A percentile compares a stretch with the other conserved stretches of the same genome.
phyloP scores from a whole-genome alignment of 2,888 invertebrate species.

The Rhodophaea formosa region DNA sequence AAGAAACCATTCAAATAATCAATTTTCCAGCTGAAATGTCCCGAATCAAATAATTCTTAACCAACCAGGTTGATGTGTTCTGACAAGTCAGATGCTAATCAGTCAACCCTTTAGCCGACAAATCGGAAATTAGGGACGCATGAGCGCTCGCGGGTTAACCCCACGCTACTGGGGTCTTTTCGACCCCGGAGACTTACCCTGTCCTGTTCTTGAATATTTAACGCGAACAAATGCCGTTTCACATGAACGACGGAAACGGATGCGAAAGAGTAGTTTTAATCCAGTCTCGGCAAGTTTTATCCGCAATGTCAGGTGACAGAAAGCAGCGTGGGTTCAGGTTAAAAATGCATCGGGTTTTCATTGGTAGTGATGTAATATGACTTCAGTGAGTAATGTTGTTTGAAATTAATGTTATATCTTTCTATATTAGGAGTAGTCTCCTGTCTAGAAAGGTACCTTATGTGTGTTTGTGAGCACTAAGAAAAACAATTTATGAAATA shows the following conservation, averaged over 20 bases:
- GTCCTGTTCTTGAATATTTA: conserved; percentile 78
- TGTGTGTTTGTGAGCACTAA: too few relatives aligned
- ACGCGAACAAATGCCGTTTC: conserved; percentile 60
- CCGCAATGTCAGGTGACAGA: conserved; percentile 5
- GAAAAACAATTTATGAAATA: too few relatives aligned
- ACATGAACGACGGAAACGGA: conserved; percentile 37
- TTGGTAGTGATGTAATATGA: not conserved
- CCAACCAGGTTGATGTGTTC: conserved; percentile 56
- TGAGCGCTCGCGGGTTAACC: conserved; percentile 75
- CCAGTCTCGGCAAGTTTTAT: conserved; percentile 14
- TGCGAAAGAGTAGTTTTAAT: conserved; percentile 20
- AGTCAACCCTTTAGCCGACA: conserved; percentile 77
- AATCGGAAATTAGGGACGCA: conserved; percentile 80
- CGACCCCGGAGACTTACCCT: conserved; percentile 62
- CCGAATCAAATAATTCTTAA: conserved; percentile 43
- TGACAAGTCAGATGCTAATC: conserved; percentile 79
- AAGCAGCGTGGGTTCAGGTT: not conserved
- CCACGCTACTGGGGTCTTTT: conserved; percentile 51
- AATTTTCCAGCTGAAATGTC: conserved; percentile 48
- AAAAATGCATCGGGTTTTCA: not conserved
- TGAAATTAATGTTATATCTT: too few relatives aligned
- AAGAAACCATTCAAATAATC: conserved; percentile 21
- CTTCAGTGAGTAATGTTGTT: too few relatives aligned
- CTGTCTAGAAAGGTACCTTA: too few relatives aligned
- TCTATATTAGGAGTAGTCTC: too few relatives aligned